These are phyloP conservation scores for Peucedramus taeniatus DNA, from an alignment of 2,113 vertebrate genomes.

Conservation along the genomic window DNA sequence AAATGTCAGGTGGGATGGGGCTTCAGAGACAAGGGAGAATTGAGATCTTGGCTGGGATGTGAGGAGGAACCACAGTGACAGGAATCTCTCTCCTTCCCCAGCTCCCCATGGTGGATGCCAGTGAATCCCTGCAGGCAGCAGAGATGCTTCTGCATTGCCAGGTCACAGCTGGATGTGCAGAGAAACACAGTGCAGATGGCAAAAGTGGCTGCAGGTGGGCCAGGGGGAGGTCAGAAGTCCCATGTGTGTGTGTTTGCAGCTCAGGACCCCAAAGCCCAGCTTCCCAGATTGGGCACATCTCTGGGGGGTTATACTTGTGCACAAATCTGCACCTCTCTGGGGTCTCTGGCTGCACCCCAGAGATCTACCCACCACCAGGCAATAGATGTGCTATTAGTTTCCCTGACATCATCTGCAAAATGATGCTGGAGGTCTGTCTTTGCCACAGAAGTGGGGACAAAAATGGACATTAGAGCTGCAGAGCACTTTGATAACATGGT, in stretches of 20 bases:
- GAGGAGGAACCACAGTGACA: neutral
- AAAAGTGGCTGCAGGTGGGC: neutral
- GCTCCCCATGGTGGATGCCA: fast-evolving
- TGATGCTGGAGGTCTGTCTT: neutral
- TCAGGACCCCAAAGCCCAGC: neutral
- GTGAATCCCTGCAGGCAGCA: neutral
- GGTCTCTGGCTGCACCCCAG: neutral
- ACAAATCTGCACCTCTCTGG: neutral
- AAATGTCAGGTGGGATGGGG: neutral
- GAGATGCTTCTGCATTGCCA: neutral
- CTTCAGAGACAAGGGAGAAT: neutral
- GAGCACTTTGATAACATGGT: neutral
- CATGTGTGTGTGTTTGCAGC: fast-evolving
- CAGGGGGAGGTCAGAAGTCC: neutral
- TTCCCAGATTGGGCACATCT: neutral
- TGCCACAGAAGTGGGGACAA: neutral
- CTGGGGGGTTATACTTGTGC: neutral
- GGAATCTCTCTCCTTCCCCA: neutral
- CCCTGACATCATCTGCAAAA: neutral
- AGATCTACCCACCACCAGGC: neutral
- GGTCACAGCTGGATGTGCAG: neutral
- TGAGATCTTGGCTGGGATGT: neutral
- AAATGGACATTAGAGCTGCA: neutral
- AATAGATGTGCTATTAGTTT: neutral
- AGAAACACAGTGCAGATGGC: neutral